Conservation (phyloP, 30 jellyfish, hydroid and myxozoan species). For the Hydractinia echinata region DNA sequence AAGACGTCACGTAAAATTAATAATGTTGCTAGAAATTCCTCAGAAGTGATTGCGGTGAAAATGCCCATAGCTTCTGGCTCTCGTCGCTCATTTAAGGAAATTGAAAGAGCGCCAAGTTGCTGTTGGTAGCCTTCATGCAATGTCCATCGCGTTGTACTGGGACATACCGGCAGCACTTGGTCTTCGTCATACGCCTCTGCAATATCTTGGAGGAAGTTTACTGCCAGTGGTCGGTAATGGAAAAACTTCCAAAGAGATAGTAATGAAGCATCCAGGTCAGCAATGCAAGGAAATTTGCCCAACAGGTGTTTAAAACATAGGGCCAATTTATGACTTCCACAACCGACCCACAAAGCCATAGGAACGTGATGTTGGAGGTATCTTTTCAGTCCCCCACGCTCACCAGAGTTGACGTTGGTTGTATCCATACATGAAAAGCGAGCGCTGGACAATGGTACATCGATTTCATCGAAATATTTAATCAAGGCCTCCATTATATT, state of each 20-base stretch:
- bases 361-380: background rate
- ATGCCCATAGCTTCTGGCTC: background rate
- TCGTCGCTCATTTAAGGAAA: background rate
- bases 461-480: no score
- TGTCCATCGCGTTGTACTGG: no score
- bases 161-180: no score
- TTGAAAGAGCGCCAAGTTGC: background rate
- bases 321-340: slow-evolving; percentile 1
- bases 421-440: slow-evolving; percentile 26
- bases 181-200: no score
- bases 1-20: background rate
- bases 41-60: background rate
- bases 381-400: slow-evolving; percentile 1
- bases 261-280: background rate
- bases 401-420: background rate
- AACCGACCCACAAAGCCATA: background rate
- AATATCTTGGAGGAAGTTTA: slow-evolving; percentile 16
- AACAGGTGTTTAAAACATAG: slow-evolving; percentile 16
- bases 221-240: background rate
- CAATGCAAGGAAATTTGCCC: background rate
- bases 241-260: background rate
- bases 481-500: background rate
- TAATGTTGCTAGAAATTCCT: background rate
- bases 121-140: background rate
- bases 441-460: slow-evolving; percentile 9